phyloP scores from a whole-genome alignment of 2,797 vertebrate species.

The Todus mexicanus region DNA sequence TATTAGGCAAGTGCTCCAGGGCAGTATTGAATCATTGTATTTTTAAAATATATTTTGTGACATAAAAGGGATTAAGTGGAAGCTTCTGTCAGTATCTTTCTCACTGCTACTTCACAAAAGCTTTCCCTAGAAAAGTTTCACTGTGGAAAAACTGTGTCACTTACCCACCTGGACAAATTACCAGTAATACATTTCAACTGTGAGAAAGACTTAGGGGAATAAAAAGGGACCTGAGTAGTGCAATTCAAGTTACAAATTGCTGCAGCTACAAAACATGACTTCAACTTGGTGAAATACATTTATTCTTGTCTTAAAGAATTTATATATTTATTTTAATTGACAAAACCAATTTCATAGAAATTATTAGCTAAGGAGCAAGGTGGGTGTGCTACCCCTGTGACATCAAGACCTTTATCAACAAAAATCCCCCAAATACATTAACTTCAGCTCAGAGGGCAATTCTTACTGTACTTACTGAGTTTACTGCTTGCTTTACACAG shows the following conservation, averaged over 20 bases:
- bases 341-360: background rate
- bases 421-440: background rate
- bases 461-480: background rate
- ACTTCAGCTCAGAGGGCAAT: background rate
- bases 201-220: background rate
- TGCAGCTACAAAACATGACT: background rate
- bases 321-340: background rate
- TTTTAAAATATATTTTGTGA: background rate
- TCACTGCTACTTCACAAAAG: slow-evolving; percentile 14
- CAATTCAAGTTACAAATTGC: background rate
- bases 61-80: slow-evolving; percentile 3
- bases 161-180: slow-evolving; percentile 3
- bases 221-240: background rate
- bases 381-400: background rate
- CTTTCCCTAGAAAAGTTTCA: slow-evolving; percentile 20
- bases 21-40: background rate
- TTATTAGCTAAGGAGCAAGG: background rate
- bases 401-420: background rate
- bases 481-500: background rate
- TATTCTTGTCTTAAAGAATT: background rate
- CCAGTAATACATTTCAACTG: background rate
- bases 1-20: background rate
- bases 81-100: slow-evolving; percentile 5
- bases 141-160: slow-evolving; percentile 8
- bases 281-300: background rate